Percentiles rank a stretch among this genome's conserved stretches.
These are phyloP conservation scores for Myodes glareolus DNA, from an alignment of 2,113 vertebrate species.

Conservation along the genomic window DNA sequence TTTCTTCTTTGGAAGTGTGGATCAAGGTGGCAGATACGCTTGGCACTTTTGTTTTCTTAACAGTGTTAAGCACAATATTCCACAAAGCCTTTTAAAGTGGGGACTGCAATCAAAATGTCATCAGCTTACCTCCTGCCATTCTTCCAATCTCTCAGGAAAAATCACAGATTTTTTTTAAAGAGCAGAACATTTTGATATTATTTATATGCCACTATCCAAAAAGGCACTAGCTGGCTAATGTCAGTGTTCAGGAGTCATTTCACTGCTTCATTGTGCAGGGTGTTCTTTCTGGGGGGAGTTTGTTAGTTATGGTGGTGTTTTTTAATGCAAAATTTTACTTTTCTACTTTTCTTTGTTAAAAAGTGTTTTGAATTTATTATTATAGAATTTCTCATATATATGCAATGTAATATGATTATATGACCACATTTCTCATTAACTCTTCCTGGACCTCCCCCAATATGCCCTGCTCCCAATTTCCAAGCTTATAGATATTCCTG, in stretches of 20 bases:
- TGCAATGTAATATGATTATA: neutral
- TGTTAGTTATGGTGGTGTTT: neutral
- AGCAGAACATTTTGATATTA: constrained; percentile 81
- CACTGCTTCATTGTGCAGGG: neutral
- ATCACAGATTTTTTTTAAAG: neutral
- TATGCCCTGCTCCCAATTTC: neutral
- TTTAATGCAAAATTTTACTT: constrained; percentile 24
- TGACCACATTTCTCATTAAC: too few species aligned
- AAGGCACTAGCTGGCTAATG: constrained; percentile 84
- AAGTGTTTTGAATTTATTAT: neutral
- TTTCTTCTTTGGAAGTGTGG: constrained; percentile 23
- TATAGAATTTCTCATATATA: neutral
- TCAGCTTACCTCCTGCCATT: constrained; percentile 71
- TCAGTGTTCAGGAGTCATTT: constrained; percentile 70
- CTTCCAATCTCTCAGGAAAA: constrained; percentile 82
- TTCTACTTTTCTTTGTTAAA: neutral
- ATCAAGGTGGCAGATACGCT: constrained; percentile 67
- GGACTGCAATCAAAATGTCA: constrained; percentile 86
- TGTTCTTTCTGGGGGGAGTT: neutral
- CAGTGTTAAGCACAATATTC: constrained; percentile 72
- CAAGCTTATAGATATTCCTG: neutral
- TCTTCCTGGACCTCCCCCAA: neutral
- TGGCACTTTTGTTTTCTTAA: constrained; percentile 50
- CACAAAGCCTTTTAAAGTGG: constrained; percentile 74
- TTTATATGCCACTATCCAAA: constrained; percentile 81